Evolutionary conservation across 2,888 invertebrate genomes (phyloP).

Genomic region (Aporophyla nigra): DNA sequence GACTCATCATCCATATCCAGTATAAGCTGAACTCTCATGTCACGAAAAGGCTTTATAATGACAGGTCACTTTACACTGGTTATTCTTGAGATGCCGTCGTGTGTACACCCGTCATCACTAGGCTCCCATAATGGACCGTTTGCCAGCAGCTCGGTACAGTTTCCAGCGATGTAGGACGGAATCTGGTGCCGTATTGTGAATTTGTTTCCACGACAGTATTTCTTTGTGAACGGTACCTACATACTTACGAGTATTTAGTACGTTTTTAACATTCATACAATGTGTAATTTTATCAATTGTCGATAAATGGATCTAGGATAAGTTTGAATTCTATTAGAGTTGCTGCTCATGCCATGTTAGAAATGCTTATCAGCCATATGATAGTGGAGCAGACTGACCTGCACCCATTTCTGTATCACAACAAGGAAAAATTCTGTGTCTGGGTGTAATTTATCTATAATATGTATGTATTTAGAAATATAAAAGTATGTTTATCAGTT

Average conservation of each 20-base stretch:
- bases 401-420: too few relatives aligned
- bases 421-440: too few relatives aligned
- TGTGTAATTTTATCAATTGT: background rate
- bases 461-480: too few relatives aligned
- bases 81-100: background rate
- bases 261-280: conserved; percentile 6
- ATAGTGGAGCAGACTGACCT: fast-evolving
- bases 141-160: conserved; percentile 64
- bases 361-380: background rate
- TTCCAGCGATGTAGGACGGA: conserved; percentile 75
- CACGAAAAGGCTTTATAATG: background rate
- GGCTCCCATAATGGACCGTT: conserved; percentile 74
- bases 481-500: too few relatives aligned
- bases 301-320: background rate
- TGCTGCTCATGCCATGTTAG: background rate
- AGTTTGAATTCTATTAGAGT: background rate
- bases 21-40: conserved; percentile 2
- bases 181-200: conserved; percentile 70
- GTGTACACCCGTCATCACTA: conserved; percentile 42
- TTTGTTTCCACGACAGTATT: conserved; percentile 65
- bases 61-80: background rate
- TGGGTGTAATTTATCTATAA: too few relatives aligned
- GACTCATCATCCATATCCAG: background rate
- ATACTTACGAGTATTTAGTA: conserved; percentile 23
- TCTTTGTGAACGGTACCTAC: conserved; percentile 53